Base-by-base conservation (phyloP, 2,113 vertebrate species). In the Nibea albiflora region DNA sequence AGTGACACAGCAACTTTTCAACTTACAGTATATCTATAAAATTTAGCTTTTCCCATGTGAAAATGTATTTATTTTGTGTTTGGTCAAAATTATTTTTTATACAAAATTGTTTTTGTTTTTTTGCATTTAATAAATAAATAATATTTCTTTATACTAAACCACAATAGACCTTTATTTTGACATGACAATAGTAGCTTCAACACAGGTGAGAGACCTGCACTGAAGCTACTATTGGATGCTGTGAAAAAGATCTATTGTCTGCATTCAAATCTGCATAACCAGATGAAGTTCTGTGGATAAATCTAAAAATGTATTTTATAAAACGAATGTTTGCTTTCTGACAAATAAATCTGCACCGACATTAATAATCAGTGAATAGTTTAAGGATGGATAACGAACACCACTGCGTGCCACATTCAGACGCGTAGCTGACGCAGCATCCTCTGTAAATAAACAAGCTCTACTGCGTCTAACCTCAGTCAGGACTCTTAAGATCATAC, bases 401-500 rank as follows among this genome's bases (percentile, higher is more conserved):
- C 0, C 19, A 20, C 47, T 11, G 3, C 60, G 54, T 14, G 42
- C 22, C 47, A 70, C 19, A 2, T 62, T 54, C 1, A 70, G 47
- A 52, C 19, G 20, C 42, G 20, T 35, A 44, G 60, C 53, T 39
- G 26, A 77, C 46, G 49, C 56, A 52, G 24, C 15, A 69, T n/a
- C 46, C 44, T 20, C 7, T 39, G 19, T 49, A 14, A 66, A 52
- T 65, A 50, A 60, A 58, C 50, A 61, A 67, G 17, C 24, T 64
- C 0, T 12, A 42, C 28, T 5, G 6, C 6, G 4, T 49, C n/a
- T 5, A 4, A 63, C 14, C n/a, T 61, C 11, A 56, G 56, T 53
- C 49, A 28, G 17, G n/a, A 69, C 53, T 61, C 76, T 46, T 17
- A 19, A 70, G 39, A 73, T 58, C 63, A 83, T 47, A 44, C 60